Evolutionary conservation across 1,140 invertebrate species (phyloP), one percentile per base, ranked within the genome.

Genomic region (Bradysia coprophila): DNA sequence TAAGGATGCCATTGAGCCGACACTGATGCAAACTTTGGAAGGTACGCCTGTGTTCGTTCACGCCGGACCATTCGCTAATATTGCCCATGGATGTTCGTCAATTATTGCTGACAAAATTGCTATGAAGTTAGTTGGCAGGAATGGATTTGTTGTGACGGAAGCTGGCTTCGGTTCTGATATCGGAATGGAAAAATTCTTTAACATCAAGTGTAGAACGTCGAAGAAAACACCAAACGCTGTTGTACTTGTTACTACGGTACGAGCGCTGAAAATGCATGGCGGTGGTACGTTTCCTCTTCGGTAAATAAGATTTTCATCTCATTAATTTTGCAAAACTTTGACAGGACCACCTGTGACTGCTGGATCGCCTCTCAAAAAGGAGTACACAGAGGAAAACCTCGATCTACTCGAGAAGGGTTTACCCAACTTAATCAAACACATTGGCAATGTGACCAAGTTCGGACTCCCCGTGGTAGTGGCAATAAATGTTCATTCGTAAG

Each of bases 141-240:
- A 89, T 40, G 96, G 96, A 16, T 91, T 80, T 61, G 93, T 98
- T 3, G 75, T 96, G 1, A 99, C 96, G 5, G 95, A 98, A 69
- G 90, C 91, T 42, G 95, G 95, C 11, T 98, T 99, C 63, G 94
- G 93, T 18, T 93, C 92, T 10, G 95, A 98, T 63, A 96, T 98
- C 55, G 94, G 89, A 36, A 91, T 98, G 84, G 95, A 98, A 66
- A 98, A 99, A 61, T 98, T 98, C 66, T 94, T 96, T 59, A 78
- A 98, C 59, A 98, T 98, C 40, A 98, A 98, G 67, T 97, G 92
- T 52, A 78, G 93, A 16, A 77, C 80, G 36, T 96, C 92, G 4
- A 84, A 80, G 0, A 69, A 84, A 31, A 50, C 69, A n/a, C 93
- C 95, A 2, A 82, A 87, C 65, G 88, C 81, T 51, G 81, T 90